phyloP scores from a whole-genome alignment of 2,113 vertebrate species.

The Formicarius rufipectus region DNA sequence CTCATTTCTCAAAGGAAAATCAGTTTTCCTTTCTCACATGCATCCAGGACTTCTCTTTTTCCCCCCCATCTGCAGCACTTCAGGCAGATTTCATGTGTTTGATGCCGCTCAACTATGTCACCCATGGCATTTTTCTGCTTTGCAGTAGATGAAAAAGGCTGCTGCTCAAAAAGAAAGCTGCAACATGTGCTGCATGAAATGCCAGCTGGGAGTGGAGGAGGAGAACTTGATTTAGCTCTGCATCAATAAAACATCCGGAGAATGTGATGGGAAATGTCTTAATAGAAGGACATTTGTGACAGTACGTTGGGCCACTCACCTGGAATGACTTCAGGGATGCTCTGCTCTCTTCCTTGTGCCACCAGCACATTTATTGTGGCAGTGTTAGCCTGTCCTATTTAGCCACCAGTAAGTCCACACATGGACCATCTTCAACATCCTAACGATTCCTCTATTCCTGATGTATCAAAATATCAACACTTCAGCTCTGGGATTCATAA shows the following conservation, averaged over 20 bases:
- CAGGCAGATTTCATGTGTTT: conserved; percentile 34
- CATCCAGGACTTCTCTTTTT: background rate
- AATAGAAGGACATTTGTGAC: background rate
- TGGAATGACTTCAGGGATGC: background rate
- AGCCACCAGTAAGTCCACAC: background rate
- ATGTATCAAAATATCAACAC: background rate
- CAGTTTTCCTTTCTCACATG: background rate
- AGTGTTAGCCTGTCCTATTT: background rate
- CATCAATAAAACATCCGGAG: conserved; percentile 48
- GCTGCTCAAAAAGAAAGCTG: conserved; percentile 56
- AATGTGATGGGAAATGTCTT: background rate
- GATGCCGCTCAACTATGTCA: conserved; percentile 57
- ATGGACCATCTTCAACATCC: background rate
- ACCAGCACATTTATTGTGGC: background rate
- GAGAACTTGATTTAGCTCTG: conserved; percentile 54
- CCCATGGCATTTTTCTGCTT: conserved; percentile 59
- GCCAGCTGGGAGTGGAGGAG: conserved; percentile 56
- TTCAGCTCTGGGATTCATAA: background rate
- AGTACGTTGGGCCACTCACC: background rate
- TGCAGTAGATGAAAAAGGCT: conserved; percentile 60
- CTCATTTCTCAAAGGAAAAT: background rate
- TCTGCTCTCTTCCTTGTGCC: background rate
- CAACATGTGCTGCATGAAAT: conserved; percentile 66
- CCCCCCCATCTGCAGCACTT: conserved; percentile 26
- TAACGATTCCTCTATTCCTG: background rate